Evolutionary conservation across 2,888 invertebrate species (phyloP).

Genomic region (Ypsolopha scabrella): DNA sequence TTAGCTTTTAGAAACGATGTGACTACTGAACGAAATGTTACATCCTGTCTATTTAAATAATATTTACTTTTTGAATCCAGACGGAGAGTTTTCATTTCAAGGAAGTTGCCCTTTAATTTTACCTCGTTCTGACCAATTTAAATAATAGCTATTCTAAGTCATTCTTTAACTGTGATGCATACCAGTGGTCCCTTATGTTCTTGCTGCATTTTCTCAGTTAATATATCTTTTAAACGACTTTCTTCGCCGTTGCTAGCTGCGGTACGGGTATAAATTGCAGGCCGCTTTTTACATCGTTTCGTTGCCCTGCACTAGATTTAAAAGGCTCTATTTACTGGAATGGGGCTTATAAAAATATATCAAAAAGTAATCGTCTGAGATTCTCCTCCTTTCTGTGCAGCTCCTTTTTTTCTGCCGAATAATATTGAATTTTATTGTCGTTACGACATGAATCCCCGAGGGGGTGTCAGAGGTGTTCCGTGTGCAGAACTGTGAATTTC

Average conservation of each 20-base stretch:
- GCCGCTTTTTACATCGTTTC: constrained; percentile 15
- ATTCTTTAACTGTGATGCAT: constrained; percentile 24
- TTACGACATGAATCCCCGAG: no score
- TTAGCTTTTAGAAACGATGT: no score
- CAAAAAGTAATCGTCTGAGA: constrained; percentile 1
- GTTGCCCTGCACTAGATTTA: constrained; percentile 6
- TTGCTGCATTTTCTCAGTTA: constrained; percentile 38
- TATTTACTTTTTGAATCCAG: no score
- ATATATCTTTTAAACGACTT: constrained; percentile 48
- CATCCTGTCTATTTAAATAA: no score
- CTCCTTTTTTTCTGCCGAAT: not conserved
- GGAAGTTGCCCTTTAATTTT: constrained; percentile 6
- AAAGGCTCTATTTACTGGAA: constrained; percentile 8
- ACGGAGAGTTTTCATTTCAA: no score
- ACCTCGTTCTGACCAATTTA: not conserved
- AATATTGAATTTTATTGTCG: no score
- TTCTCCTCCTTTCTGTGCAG: not conserved
- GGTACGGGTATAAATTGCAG: constrained; percentile 27
- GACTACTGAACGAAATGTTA: no score
- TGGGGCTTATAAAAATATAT: constrained; percentile 8
- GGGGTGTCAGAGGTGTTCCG: no score
- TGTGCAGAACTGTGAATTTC: no score
- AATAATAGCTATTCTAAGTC: constrained; percentile 18
- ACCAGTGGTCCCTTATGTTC: constrained; percentile 26
- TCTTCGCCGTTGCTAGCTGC: constrained; percentile 23